Evolutionary conservation across 2,797 vertebrate genomes (phyloP), one percentile per base, ranked within the genome.

Genomic region (Emydoidea blandingii): DNA sequence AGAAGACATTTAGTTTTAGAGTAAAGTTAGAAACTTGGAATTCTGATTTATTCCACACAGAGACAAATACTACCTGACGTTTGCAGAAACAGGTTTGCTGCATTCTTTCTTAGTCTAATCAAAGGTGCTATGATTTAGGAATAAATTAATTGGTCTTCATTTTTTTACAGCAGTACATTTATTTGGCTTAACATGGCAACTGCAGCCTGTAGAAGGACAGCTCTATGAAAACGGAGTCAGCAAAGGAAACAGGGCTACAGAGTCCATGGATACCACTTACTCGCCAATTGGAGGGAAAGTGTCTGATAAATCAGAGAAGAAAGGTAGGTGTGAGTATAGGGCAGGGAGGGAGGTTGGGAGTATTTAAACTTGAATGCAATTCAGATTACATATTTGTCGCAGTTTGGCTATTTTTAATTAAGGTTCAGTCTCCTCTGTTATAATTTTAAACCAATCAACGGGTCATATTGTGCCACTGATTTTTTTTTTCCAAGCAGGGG

Each of bases 111-210:
- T 31, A 8, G 41, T 91, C 76, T 92, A 92, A 83, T 82, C 81
- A 91, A 92, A 87, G 79, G 81, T 95, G 65, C 54, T 79, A 34
- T 72, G 74, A 85, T 91, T 94, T 94, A 94, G 91, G 72, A 94
- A 95, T 98, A 97, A 97, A 44, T 97, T 98, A 97, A 98, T 95
- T 91, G 95, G 59, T 95, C 87, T 96, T 98, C 94, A 94, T 97
- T 98, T 97, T 98, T 98, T 98, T 98, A 97, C 97, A 99, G 99
- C 99, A 98, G 99, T 99, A 96, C 99, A 99, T 98, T 98, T 99
- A 98, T 99, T 99, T 98, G 99, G 99, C 97, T 98, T 99, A 98
- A 99, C 99, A 97, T 99, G 99, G 99, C 99, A 99, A 91, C 98
- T 99, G 87, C 99, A 99, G 96, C 99, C 99, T 85, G 98, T 99